Conservation (phyloP, 2,888 invertebrate species). For the Tenodera sinensis region DNA sequence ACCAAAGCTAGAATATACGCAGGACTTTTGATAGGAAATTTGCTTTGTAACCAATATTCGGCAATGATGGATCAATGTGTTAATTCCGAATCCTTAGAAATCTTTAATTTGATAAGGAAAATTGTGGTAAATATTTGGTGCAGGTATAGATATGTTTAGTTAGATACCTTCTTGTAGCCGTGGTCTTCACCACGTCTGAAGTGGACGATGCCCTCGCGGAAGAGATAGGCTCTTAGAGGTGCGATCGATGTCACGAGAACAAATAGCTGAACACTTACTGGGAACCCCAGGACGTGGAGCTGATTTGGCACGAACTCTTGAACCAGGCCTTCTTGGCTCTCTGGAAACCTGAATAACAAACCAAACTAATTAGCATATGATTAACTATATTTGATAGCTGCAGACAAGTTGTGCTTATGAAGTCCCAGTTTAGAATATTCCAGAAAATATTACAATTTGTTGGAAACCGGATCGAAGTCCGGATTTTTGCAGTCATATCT, state of each 20-base stretch:
- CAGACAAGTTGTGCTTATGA: no score
- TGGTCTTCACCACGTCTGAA: conserved; percentile 37
- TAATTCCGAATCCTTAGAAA: no score
- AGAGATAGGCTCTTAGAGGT: conserved; percentile 42
- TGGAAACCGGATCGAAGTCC: no score
- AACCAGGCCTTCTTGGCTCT: conserved; percentile 5
- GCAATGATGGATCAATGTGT: no score
- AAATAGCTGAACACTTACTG: conserved; percentile 40
- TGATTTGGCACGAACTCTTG: conserved; percentile 33
- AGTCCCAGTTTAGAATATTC: no score
- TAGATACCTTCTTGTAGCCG: conserved; percentile 37
- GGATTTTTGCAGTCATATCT: no score
- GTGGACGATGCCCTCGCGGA: conserved; percentile 40
- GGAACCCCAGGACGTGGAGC: conserved; percentile 38
- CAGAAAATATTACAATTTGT: no score
- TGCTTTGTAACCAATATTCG: no score
- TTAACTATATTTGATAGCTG: background rate
- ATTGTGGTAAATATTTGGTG: background rate
- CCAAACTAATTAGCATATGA: background rate
- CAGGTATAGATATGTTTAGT: background rate
- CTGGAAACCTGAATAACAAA: background rate
- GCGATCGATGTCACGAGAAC: conserved; percentile 42
- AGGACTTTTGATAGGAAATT: no score
- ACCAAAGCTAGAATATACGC: no score
- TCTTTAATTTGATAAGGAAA: no score